A percentile compares a stretch with the other conserved stretches of the same genome.
Evolutionary conservation across 2,888 invertebrate genomes (phyloP).

Genomic region (Pterostichus madidus): DNA sequence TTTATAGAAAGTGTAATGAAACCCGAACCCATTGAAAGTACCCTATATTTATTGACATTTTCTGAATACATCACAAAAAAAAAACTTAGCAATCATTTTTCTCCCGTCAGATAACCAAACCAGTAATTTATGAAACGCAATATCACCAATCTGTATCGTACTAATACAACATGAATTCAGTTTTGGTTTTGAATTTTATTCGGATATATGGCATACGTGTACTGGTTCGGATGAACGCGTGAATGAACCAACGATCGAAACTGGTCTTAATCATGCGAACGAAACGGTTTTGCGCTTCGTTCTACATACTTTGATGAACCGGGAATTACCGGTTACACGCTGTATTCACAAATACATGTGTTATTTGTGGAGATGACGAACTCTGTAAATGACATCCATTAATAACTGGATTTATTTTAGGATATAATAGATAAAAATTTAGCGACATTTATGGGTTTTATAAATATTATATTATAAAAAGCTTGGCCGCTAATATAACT

Average conservation of each 20-base stretch:
- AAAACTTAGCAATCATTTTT: background rate
- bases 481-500: too few species aligned
- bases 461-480: too few species aligned
- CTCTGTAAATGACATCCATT: background rate
- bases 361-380: background rate
- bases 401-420: constrained; percentile 16
- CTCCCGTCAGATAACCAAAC: background rate
- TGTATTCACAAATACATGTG: constrained; percentile 1
- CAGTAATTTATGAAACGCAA: background rate
- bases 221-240: constrained; percentile 9
- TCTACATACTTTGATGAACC: constrained; percentile 33
- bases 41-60: constrained; percentile 8
- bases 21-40: too few species aligned
- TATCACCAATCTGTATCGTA: too few species aligned
- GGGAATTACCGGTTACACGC: background rate
- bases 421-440: background rate
- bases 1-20: too few species aligned
- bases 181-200: constrained; percentile 20
- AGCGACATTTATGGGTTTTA: too few species aligned
- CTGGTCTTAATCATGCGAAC: background rate
- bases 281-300: background rate
- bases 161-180: constrained; percentile 5
- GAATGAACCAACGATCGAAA: background rate
- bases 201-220: background rate
- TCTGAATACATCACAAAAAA: background rate